Evolutionary conservation across 2,888 invertebrate species (phyloP).

Genomic region (Stenodera caucasica): DNA sequence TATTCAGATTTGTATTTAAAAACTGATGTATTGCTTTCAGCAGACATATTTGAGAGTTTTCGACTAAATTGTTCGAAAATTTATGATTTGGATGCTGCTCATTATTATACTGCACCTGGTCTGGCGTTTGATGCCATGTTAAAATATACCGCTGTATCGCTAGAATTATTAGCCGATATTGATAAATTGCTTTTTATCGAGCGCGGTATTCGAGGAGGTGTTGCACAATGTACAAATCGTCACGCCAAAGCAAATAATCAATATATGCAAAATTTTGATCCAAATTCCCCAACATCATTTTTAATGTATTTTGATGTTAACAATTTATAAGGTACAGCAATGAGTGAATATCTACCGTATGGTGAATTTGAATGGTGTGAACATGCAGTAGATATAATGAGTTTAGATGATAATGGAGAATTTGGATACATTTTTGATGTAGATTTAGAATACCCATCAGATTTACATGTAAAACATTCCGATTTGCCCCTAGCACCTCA

Average conservation of each 20-base stretch:
- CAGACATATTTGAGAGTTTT: too few relatives aligned
- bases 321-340: constrained; percentile 1
- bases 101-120: too few relatives aligned
- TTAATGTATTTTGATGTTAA: constrained; percentile 40
- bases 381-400: constrained; percentile 10
- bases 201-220: constrained; percentile 42
- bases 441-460: constrained; percentile 40
- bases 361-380: constrained; percentile 12
- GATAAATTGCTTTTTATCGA: constrained; percentile 44
- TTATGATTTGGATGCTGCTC: too few relatives aligned
- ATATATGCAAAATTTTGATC: constrained; percentile 42
- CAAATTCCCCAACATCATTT: constrained; percentile 30
- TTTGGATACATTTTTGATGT: constrained; percentile 42
- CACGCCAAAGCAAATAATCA: constrained; percentile 47
- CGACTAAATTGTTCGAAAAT: too few relatives aligned
- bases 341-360: not conserved
- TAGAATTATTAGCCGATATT: constrained; percentile 46
- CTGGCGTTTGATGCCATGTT: constrained; percentile 44
- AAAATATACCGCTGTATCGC: constrained; percentile 41
- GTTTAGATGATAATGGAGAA: constrained; percentile 22
- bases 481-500: constrained; percentile 10
- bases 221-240: constrained; percentile 41
- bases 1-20: constrained; percentile 16
- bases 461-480: constrained; percentile 40
- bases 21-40: constrained; percentile 13